These are phyloP conservation scores for Castor canadensis DNA, from an alignment of 2,113 vertebrate species.

Conservation along the genomic window DNA sequence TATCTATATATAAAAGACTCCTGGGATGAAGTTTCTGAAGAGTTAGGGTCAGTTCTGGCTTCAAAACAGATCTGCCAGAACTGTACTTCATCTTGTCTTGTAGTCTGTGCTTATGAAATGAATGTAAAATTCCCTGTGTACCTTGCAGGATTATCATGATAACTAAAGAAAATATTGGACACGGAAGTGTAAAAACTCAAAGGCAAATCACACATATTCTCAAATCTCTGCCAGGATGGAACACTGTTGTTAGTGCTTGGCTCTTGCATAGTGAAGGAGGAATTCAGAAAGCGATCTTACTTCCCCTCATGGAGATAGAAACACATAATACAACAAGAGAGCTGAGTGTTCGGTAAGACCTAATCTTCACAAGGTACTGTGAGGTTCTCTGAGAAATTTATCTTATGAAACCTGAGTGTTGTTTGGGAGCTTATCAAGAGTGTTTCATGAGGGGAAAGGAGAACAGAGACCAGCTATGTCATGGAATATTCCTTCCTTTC, in stretches of 20 bases:
- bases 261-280: neutral
- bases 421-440: slow-evolving; percentile 67
- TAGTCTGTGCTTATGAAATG: neutral
- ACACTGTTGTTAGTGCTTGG: neutral
- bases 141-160: neutral
- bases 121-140: neutral
- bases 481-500: slow-evolving; percentile 78
- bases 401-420: slow-evolving; percentile 45
- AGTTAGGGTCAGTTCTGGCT: neutral
- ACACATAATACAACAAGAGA: neutral
- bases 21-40: neutral
- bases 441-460: slow-evolving; percentile 43
- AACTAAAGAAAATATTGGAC: neutral
- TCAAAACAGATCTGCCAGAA: neutral
- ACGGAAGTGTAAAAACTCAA: neutral
- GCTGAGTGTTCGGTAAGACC: neutral
- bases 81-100: neutral
- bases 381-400: slow-evolving; percentile 45
- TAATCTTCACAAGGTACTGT: neutral
- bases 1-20: neutral
- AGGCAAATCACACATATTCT: neutral
- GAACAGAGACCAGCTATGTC: slow-evolving; percentile 58
- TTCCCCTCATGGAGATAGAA: neutral
- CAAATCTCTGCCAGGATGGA: neutral
- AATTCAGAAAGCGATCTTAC: neutral